Evolutionary conservation across 2,113 vertebrate species (phyloP).

Genomic region (Paracanthobrama guichenoti): DNA sequence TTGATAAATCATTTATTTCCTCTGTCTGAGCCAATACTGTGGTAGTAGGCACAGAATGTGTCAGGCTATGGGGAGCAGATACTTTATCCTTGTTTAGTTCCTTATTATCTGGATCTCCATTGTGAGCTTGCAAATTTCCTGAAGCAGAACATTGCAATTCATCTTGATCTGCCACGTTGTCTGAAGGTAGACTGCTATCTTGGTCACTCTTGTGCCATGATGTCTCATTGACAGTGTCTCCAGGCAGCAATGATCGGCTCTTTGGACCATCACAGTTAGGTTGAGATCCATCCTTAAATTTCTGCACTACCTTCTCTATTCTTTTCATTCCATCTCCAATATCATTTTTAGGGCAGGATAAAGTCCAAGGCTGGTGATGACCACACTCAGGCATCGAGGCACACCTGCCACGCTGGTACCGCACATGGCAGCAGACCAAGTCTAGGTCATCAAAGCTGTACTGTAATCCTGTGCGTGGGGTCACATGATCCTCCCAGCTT

Average conservation of each 20-base stretch:
- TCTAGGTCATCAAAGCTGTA: conserved; percentile 84
- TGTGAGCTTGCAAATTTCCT: conserved; percentile 12
- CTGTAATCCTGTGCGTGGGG: conserved; percentile 81
- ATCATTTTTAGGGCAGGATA: background rate
- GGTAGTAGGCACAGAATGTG: background rate
- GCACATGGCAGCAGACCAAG: conserved; percentile 82
- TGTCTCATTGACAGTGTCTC: background rate
- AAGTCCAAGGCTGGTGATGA: conserved; percentile 56
- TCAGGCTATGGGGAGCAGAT: background rate
- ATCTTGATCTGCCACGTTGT: conserved; percentile 9
- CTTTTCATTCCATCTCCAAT: background rate
- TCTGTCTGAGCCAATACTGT: background rate
- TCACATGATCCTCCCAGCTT: conserved; percentile 95
- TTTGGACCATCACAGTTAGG: conserved; percentile 1
- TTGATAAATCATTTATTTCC: background rate
- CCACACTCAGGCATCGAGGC: conserved; percentile 84
- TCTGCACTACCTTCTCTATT: background rate
- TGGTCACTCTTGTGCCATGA: background rate
- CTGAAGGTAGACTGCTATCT: conserved; percentile 7
- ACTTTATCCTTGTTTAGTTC: conserved; percentile 31
- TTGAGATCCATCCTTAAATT: background rate
- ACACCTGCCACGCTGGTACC: conserved; percentile 70
- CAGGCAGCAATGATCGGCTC: background rate
- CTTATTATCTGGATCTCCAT: conserved; percentile 6
- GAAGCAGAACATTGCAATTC: conserved; percentile 1